Percentiles rank a stretch among this genome's conserved stretches.
These are phyloP conservation scores for Zoanthus sansibaricus DNA, from an alignment of 92 coral and sea anemone genomes.

Conservation along the genomic window DNA sequence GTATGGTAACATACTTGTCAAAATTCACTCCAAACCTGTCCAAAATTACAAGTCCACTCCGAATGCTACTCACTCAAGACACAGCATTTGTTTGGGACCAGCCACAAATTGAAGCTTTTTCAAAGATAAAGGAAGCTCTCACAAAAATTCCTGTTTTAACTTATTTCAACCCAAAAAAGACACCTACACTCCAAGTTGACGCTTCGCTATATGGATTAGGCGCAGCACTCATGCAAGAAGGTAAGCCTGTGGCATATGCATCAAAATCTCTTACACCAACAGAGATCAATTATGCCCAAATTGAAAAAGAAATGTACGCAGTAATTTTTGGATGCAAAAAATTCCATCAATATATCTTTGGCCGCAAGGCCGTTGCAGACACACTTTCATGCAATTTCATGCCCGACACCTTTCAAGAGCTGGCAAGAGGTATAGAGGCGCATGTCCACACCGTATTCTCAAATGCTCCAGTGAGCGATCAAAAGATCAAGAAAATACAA, in stretches of 20 bases:
- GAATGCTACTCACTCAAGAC: not conserved
- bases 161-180: not conserved
- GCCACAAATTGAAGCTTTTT: not conserved
- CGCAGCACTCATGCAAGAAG: conserved; percentile 15
- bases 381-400: no score
- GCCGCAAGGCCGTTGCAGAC: not conserved
- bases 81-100: not conserved
- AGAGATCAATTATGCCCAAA: conserved; percentile 4
- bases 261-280: conserved; percentile 21
- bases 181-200: not conserved
- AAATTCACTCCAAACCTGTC: conserved; percentile 11
- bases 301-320: conserved; percentile 22
- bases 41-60: conserved; percentile 13
- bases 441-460: no score
- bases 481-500: not conserved
- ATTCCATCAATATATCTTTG: conserved; percentile 15
- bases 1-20: not conserved
- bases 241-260: conserved; percentile 21
- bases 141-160: not conserved
- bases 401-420: no score
- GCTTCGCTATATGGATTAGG: conserved; percentile 5
- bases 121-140: not conserved
- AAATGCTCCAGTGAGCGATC: no score
- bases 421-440: no score
- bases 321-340: conserved; percentile 1